These are phyloP conservation scores for Pseudochaenichthys georgianus DNA, from an alignment of 2,797 vertebrate genomes.

Conservation along the genomic window DNA sequence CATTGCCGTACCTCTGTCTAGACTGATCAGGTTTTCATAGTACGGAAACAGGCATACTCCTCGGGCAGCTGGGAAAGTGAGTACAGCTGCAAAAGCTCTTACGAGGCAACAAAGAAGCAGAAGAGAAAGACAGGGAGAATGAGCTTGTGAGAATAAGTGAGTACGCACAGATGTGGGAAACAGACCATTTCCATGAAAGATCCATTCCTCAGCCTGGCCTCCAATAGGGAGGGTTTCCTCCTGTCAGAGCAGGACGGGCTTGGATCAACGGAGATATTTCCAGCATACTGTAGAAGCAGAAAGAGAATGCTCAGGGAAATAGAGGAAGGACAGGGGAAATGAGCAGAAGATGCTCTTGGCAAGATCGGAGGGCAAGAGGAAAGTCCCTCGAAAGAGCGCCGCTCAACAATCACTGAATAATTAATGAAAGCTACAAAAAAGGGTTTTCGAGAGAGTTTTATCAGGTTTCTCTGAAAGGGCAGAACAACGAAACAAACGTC, in stretches of 20 bases:
- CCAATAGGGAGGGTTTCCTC: conserved; percentile 43
- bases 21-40: conserved; percentile 16
- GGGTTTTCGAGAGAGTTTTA: conserved; percentile 51
- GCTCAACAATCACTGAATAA: conserved; percentile 73
- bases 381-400: conserved; percentile 48
- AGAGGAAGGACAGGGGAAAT: conserved; percentile 68
- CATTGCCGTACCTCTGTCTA: conserved; percentile 9
- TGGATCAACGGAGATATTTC: conserved; percentile 46
- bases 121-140: conserved; percentile 18
- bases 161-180: conserved; percentile 73
- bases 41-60: conserved; percentile 13
- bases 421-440: conserved; percentile 75
- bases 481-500: conserved; percentile 38
- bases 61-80: conserved; percentile 48
- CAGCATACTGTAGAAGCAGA: conserved; percentile 30
- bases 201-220: conserved; percentile 46
- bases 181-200: conserved; percentile 65
- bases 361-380: conserved; percentile 48
- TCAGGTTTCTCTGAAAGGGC: conserved; percentile 56
- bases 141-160: conserved; percentile 25
- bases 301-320: conserved; percentile 39
- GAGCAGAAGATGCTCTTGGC: conserved; percentile 43
- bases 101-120: conserved; percentile 32
- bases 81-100: conserved; percentile 77
- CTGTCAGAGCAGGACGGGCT: conserved; percentile 46